phyloP scores from a whole-genome alignment of 1,140 invertebrate genomes.

The Contarinia nasturtii region DNA sequence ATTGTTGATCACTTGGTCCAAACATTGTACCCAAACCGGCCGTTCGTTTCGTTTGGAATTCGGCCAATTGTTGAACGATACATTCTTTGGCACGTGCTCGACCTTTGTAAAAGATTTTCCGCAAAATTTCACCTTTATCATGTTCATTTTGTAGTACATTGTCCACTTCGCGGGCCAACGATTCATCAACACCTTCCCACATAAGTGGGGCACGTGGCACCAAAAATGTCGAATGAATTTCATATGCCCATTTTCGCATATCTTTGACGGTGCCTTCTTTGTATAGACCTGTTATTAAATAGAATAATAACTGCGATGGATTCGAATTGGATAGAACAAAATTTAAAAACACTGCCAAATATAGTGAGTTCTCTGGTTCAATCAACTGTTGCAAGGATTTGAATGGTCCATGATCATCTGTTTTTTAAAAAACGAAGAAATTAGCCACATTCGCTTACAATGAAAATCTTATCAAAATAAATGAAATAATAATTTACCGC shows the following conservation, averaged over 20 bases:
- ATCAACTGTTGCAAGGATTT: constrained; percentile 49
- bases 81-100: constrained; percentile 67
- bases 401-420: constrained; percentile 60
- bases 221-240: constrained; percentile 92
- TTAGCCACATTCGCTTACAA: no score
- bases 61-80: constrained; percentile 65
- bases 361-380: constrained; percentile 46
- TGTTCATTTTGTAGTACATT: constrained; percentile 60
- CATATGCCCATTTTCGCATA: constrained; percentile 90
- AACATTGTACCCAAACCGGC: constrained; percentile 80
- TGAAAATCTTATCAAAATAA: no score
- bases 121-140: constrained; percentile 74
- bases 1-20: constrained; percentile 63
- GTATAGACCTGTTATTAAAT: constrained; percentile 69
- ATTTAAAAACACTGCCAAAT: constrained; percentile 76
- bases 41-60: constrained; percentile 77
- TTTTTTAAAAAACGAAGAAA: no score
- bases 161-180: constrained; percentile 69
- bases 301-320: constrained; percentile 70
- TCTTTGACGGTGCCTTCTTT: constrained; percentile 72
- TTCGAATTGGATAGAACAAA: constrained; percentile 72
- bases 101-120: constrained; percentile 76
- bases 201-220: constrained; percentile 73
- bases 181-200: constrained; percentile 63
- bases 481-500: no score